Evolutionary conservation across 2,113 vertebrate species (phyloP).

Genomic region (Ptyas mucosa): DNA sequence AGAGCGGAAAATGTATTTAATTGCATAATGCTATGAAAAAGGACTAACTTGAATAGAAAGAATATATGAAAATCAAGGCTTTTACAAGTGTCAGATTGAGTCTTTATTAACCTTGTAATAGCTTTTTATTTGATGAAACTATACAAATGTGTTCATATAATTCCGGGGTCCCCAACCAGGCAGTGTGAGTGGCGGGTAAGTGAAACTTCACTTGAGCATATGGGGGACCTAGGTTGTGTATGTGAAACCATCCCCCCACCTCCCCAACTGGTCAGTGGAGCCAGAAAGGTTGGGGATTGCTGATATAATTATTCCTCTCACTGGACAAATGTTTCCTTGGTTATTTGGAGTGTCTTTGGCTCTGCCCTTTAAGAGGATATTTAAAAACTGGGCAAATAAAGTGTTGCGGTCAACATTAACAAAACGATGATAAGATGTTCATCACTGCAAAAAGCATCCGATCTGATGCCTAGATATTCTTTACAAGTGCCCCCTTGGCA

Average conservation of each 20-base stretch:
- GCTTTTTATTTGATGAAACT: background rate
- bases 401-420: background rate
- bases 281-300: background rate
- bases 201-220: background rate
- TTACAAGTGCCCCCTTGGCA: background rate
- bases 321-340: background rate
- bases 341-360: slow-evolving; percentile 10
- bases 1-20: slow-evolving; percentile 32
- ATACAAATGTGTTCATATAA: background rate
- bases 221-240: background rate
- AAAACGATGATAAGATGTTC: background rate
- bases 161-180: background rate
- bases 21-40: slow-evolving; percentile 17
- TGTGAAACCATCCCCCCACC: background rate
- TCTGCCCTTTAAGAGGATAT: slow-evolving; percentile 18
- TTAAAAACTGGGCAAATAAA: background rate
- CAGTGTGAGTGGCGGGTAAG: too few relatives aligned
- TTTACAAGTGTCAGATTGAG: background rate
- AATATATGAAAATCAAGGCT: background rate
- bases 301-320: slow-evolving; percentile 3
- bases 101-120: background rate
- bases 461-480: background rate
- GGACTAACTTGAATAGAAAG: background rate
- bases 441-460: background rate
- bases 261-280: background rate